Conservation (phyloP, 2,888 invertebrate genomes). For the Drosophila anomalata region DNA sequence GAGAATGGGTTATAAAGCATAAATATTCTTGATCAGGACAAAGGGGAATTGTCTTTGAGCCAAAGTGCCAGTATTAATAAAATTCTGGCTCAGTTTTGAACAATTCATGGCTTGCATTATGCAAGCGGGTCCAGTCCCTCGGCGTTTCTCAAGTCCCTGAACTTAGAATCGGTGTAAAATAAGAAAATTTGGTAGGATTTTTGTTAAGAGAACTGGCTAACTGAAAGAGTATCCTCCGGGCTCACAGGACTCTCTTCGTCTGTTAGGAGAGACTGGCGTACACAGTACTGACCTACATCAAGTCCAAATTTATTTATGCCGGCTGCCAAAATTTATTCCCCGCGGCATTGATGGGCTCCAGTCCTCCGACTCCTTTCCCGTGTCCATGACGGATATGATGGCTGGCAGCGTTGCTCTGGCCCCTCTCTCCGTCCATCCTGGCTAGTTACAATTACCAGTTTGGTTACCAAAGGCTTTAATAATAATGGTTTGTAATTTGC, state of each 20-base stretch:
- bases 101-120: conserved; percentile 38
- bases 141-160: conserved; percentile 4
- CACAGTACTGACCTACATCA: conserved; percentile 79
- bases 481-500: conserved; percentile 77
- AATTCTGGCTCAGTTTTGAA: conserved; percentile 6
- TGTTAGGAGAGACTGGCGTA: conserved; percentile 16
- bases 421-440: background rate
- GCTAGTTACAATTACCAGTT: conserved; percentile 24
- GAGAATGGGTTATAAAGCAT: background rate
- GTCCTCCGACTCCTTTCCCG: conserved; percentile 13
- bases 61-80: conserved; percentile 3
- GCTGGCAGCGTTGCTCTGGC: conserved; percentile 24
- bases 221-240: background rate
- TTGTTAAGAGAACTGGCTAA: conserved; percentile 53
- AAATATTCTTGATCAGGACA: background rate
- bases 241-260: conserved; percentile 5
- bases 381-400: conserved; percentile 71
- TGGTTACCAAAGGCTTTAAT: conserved; percentile 62
- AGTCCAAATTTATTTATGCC: conserved; percentile 77
- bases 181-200: conserved; percentile 43
- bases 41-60: background rate
- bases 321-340: conserved; percentile 78
- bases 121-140: conserved; percentile 28
- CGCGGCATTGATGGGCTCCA: conserved; percentile 53
- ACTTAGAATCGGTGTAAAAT: conserved; percentile 3